Conservation (phyloP, 2,888 invertebrate genomes). For the Protophormia terraenovae region DNA sequence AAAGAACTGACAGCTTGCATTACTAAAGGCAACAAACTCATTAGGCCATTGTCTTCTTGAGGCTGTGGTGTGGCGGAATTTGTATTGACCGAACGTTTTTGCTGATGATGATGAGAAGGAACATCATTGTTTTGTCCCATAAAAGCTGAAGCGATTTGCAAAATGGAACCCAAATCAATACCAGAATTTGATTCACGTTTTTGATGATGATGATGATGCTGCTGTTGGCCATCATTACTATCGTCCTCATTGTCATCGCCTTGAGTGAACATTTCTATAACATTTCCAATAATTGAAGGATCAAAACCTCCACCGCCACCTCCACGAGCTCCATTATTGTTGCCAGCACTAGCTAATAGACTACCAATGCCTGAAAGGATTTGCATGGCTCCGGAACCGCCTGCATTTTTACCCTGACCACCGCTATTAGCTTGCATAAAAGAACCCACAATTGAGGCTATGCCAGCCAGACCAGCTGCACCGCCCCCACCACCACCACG, state of each 20-base stretch:
- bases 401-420: slow-evolving; percentile 74
- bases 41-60: slow-evolving; percentile 73
- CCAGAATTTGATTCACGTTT: slow-evolving; percentile 77
- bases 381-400: slow-evolving; percentile 78
- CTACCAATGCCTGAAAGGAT: slow-evolving; percentile 80
- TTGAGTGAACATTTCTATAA: slow-evolving; percentile 83
- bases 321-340: slow-evolving; percentile 72
- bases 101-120: slow-evolving; percentile 72
- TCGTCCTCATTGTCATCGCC: slow-evolving; percentile 69
- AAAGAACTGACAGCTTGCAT: slow-evolving; percentile 86
- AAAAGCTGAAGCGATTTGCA: slow-evolving; percentile 83
- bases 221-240: slow-evolving; percentile 52
- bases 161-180: slow-evolving; percentile 83
- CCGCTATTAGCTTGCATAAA: slow-evolving; percentile 86
- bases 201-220: slow-evolving; percentile 71
- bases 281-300: slow-evolving; percentile 84
- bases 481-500: slow-evolving; percentile 82
- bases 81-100: slow-evolving; percentile 72
- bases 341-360: slow-evolving; percentile 77
- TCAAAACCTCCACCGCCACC: slow-evolving; percentile 82
- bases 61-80: slow-evolving; percentile 61
- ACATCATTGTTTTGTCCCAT: slow-evolving; percentile 80
- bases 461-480: slow-evolving; percentile 80
- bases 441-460: slow-evolving; percentile 86
- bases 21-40: slow-evolving; percentile 86